Conservation (phyloP, 2,888 invertebrate species). For the Sarcophaga variegata region DNA sequence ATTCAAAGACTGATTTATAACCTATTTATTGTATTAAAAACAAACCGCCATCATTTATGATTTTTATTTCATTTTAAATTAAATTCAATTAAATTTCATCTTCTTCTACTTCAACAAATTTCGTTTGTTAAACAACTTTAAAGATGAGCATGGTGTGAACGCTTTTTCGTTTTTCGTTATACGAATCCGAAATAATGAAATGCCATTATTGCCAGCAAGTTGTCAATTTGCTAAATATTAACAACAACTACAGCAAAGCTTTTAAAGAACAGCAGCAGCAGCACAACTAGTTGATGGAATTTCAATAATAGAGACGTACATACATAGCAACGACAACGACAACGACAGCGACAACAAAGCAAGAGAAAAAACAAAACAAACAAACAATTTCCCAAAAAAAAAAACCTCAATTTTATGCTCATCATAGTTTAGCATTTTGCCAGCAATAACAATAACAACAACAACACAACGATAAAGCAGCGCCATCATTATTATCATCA, state of each 20-base stretch:
- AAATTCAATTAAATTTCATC: not conserved
- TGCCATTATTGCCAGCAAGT: constrained; percentile 27
- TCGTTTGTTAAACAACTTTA: not conserved
- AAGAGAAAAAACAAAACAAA: not conserved
- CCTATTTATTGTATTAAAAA: too few relatives aligned
- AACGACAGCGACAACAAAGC: not conserved
- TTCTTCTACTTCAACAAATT: not conserved
- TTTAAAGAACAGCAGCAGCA: constrained; percentile 50
- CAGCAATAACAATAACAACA: not conserved
- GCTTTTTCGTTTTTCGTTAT: not conserved
- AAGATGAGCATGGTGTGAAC: not conserved
- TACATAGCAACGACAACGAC: not conserved
- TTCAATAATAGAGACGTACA: constrained; percentile 21
- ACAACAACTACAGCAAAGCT: constrained; percentile 23
- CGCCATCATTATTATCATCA: not conserved
- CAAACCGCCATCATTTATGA: too few relatives aligned
- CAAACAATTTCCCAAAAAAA: constrained; percentile 12
- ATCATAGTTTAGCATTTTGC: not conserved
- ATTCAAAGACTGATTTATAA: not conserved
- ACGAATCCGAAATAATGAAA: constrained; percentile 8
- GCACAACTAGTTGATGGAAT: constrained; percentile 41
- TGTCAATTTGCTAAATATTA: constrained; percentile 48
- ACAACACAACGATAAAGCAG: not conserved
- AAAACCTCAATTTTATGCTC: not conserved
- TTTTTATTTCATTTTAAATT: not conserved